Evolutionary conservation across 1,140 invertebrate species (phyloP), one percentile per base, ranked within the genome.

Genomic region (Bursaphelenchus mucronatus): DNA sequence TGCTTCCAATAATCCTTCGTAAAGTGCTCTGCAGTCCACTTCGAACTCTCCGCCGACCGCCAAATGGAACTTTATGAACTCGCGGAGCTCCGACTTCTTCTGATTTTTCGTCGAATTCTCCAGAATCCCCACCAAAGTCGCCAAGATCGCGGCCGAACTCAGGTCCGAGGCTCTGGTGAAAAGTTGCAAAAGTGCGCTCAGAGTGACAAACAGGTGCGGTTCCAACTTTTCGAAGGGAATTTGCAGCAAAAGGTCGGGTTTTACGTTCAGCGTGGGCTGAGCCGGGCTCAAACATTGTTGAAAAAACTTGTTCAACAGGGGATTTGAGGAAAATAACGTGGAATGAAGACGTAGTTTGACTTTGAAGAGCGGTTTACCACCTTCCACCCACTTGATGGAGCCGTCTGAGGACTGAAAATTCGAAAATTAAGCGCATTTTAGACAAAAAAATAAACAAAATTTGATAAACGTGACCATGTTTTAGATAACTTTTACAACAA

Each of bases 111-210:
- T 39, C 3, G 40, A 59, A 6, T 30, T 13, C 13, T 59, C 57
- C 7, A 61, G 5, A 9, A 64, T 30, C 9, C 47, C 39, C 11
- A 64, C 30, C 19, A 64, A 13, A 8, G 47, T 43, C 21, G 44
- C 44, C 8, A 66, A 30, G n/a, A 64, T 57, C 30, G 55, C 55
- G 15, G 15, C 40, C 40, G 19, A 44, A 50, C 57, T 44, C 40
- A 59, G 13, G 11, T n/a, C 40, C 44, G 40, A 39, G 21, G 19
- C 54, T 5, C 19, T 39, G 30, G 70, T 50, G 58, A 75, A 47
- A 21, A 54, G 21, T 45, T 71, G 21, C 73, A 79, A 72, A 10
- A 79, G 65, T 2, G 78, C 67, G 49, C 71, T 68, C 13, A 79
- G 52, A 7, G 76, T 55, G 43, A 75, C 56, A 11, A 67, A 71